These are phyloP conservation scores for Cantharis nigra DNA, from an alignment of 2,888 invertebrate genomes.

Conservation along the genomic window DNA sequence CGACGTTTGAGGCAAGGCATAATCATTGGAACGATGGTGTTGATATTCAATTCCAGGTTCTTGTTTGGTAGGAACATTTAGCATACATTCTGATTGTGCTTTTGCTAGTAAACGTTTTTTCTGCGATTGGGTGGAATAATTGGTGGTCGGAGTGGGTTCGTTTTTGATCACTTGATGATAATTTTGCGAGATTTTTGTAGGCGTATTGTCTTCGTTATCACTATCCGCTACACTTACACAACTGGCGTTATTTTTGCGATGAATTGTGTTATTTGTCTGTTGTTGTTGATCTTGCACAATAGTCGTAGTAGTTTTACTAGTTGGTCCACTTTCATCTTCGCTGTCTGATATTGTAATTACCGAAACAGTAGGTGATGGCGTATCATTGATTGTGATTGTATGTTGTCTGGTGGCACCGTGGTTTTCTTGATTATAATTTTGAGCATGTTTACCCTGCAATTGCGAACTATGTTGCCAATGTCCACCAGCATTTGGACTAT, in stretches of 20 bases:
- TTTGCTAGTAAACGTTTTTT: conserved; percentile 88
- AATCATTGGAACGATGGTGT: conserved; percentile 54
- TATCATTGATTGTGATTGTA: conserved; percentile 93
- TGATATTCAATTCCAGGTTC: conserved; percentile 60
- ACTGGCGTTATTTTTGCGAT: conserved; percentile 75
- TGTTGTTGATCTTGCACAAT: conserved; percentile 52
- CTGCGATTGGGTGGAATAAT: conserved; percentile 66
- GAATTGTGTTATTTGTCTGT: conserved; percentile 54
- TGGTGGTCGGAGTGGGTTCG: conserved; percentile 51
- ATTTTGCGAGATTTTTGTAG: conserved; percentile 51
- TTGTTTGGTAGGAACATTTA: conserved; percentile 66
- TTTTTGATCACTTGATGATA: conserved; percentile 57
- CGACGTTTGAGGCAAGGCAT: conserved; percentile 36
- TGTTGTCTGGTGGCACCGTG: conserved; percentile 65
- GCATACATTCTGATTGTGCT: conserved; percentile 76
- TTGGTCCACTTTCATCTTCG: conserved; percentile 73
- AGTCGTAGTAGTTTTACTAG: conserved; percentile 51
- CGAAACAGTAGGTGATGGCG: conserved; percentile 92
- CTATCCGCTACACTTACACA: conserved; percentile 80
- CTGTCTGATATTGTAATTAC: conserved; percentile 96
- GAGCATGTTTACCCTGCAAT: conserved; percentile 39
- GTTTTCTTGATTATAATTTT: conserved; percentile 38
- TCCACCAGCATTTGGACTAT: conserved; percentile 45
- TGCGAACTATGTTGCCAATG: conserved; percentile 56
- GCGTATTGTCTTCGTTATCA: conserved; percentile 69